Base-by-base conservation (phyloP, 2,113 vertebrate genomes). In the Peromyscus leucopus region DNA sequence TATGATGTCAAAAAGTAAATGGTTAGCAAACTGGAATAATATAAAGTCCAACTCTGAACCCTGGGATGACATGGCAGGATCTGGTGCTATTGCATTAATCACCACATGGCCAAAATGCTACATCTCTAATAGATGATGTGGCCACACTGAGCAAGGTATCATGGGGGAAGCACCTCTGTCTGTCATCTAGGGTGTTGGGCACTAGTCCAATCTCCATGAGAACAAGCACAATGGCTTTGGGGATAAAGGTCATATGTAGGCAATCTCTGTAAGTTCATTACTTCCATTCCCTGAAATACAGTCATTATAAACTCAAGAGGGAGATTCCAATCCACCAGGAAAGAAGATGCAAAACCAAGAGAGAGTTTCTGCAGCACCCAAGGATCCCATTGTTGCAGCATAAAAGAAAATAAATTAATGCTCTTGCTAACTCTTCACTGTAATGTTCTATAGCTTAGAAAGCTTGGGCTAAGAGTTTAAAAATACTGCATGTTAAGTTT, bases 101-200 rank as follows among this genome's bases (percentile, higher is more conserved):
- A 98, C 96, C 94, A 96, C 94, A 96, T 96, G 94, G 96, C 94
- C 97, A 98, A 98, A 96, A 98, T 97, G 95, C 82, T 96, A 0
- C 92, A 90, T 92, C 96, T 97, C 95, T 98, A 98, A 98, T 97
- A 98, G 97, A 98, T 98, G 98, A 94, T 96, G 97, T 96, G 97
- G 69, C 97, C 96, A 59, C 97, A 88, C 90, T 97, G 97, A 98
- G 96, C 96, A 98, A 98, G 97, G 87, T 97, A 93, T 97, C 97
- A 93, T 55, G 51, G 96, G 87, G 93, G 98, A 98, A 97, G 97
- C 89, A 90, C 95, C 92, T 93, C 94, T 98, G 57, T 90, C 67
- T 97, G 59, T 79, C 96, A 97, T 97, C 93, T 95, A 86, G 94
- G 97, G 96, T 97, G 98, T 98, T 98, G 98, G 97, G 96, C 98